Conservation (phyloP, 1,140 invertebrate genomes). For the Acromyrmex echinatior region DNA sequence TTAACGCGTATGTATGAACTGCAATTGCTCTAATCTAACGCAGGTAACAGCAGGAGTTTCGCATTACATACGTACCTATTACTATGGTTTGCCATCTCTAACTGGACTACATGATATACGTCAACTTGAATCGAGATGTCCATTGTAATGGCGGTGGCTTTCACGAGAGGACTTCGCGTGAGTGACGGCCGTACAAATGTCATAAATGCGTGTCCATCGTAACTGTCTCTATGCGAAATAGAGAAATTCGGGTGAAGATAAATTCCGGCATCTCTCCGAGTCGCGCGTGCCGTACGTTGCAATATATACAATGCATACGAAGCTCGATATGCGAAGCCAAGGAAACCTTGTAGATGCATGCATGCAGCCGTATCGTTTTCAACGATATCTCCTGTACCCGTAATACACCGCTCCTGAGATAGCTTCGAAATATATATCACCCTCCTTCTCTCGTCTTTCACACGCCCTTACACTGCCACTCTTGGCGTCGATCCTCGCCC, state of each 20-base stretch:
- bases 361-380: constrained; percentile 68
- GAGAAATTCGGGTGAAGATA: constrained; percentile 41
- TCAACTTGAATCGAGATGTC: constrained; percentile 41
- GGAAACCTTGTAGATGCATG: constrained; percentile 46
- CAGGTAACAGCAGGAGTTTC: constrained; percentile 1
- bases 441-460: background rate
- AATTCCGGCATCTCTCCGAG: constrained; percentile 28
- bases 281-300: constrained; percentile 23
- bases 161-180: constrained; percentile 6
- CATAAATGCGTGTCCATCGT: constrained; percentile 63
- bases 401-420: constrained; percentile 64
- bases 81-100: constrained; percentile 19
- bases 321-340: constrained; percentile 5
- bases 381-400: constrained; percentile 65
- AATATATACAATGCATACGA: background rate
- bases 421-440: constrained; percentile 45
- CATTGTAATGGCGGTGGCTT: constrained; percentile 2
- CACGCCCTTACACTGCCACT: background rate
- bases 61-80: constrained; percentile 14
- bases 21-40: constrained; percentile 14
- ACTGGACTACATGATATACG: background rate
- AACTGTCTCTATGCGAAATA: constrained; percentile 44
- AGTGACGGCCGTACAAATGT: constrained; percentile 58
- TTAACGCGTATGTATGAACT: background rate
- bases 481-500: background rate